Conservation (phyloP, 2,797 vertebrate genomes). For the Rhynchotus rufescens region DNA sequence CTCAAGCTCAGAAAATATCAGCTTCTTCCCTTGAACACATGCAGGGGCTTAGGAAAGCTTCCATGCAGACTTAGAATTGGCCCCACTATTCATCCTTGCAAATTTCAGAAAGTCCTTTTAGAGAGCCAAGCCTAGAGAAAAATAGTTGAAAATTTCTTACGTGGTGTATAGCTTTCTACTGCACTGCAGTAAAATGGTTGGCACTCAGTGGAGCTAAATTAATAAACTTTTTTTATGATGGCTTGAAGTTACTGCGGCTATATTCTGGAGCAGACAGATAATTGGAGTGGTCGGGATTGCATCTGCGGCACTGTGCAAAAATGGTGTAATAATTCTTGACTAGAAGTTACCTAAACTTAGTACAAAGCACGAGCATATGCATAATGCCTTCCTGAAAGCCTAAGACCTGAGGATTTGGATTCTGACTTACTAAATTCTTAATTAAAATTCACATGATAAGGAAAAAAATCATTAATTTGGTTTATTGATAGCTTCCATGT, state of each 20-base stretch:
- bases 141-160: not conserved
- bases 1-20: not conserved
- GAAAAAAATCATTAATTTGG: conserved; percentile 18
- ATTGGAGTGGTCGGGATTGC: conserved; percentile 45
- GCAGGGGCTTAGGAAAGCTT: not conserved
- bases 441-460: conserved; percentile 45
- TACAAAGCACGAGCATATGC: conserved; percentile 24
- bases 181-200: conserved; percentile 26
- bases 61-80: not conserved
- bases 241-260: not conserved
- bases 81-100: not conserved
- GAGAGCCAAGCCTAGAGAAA: not conserved
- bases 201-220: conserved; percentile 33
- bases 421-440: conserved; percentile 49
- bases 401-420: not conserved
- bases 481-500: conserved; percentile 51
- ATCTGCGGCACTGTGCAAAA: conserved; percentile 33
- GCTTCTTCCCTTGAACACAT: not conserved
- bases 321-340: conserved; percentile 31
- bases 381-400: conserved; percentile 10
- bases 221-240: conserved; percentile 54
- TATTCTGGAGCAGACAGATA: conserved; percentile 27
- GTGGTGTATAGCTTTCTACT: not conserved
- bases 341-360: conserved; percentile 36
- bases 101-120: not conserved